Evolutionary conservation across 2,888 invertebrate species (phyloP), one percentile per base, ranked within the genome.

Genomic region (Volucella bombylans): DNA sequence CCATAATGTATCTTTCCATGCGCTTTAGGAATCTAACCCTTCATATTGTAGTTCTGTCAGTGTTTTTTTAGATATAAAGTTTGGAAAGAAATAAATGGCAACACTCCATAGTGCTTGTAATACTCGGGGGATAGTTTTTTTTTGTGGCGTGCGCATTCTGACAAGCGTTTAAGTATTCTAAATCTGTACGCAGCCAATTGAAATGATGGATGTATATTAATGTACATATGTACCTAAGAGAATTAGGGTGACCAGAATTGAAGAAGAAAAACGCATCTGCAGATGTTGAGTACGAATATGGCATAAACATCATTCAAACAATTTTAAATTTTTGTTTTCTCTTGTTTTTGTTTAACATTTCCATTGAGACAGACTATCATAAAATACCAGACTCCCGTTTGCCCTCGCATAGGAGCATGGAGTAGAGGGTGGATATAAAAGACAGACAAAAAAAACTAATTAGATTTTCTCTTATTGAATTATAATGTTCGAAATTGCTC

Each of bases 161-260:
- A 65, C 79, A 74, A 69, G 41, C 55, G 64, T 82, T 85, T 76
- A 80, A 85, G 72, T 59, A 72, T 85, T 81, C 81, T 77, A 85
- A 85, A 85, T 85, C 85, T 77, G 80, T 68, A 81, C 77, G 50
- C 67, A 72, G 52, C 57, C 85, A 81, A 81, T 77, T 85, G 85
- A 76, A 72, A 68, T 77, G 80, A 85, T 85, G 81, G 73, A 76
- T 72, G 72, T 73, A 68, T 23, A 23, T 1, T 23, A 23, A 23
- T 77, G 72, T 8, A n/a, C n/a, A n/a, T n/a, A 77, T 76, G 80
- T 76, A 67, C 77, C 71, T 47, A 62, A 71, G 23, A 54, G 65
- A 6, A 31, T 31, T 31, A 1, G 67, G 73, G 69, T 12, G 52
- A 47, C 59, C 12, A 55, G 14, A 18, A 10, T 43, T 47, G 10